A percentile compares a stretch with the other conserved stretches of the same genome.
phyloP scores from a whole-genome alignment of 1,140 invertebrate species.

The Bombus vancouverensis region DNA sequence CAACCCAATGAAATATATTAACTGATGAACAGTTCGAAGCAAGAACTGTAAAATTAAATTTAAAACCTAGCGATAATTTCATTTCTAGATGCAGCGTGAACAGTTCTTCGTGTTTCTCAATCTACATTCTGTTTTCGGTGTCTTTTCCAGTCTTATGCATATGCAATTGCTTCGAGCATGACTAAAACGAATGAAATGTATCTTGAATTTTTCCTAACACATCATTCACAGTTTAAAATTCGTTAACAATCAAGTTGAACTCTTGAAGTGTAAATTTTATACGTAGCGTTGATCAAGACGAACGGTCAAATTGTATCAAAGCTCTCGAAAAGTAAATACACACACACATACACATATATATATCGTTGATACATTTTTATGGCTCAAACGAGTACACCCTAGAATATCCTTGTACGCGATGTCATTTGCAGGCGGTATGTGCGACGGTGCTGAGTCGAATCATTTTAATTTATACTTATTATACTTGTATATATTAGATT shows the following conservation, averaged over 20 bases:
- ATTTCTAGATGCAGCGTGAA: conserved; percentile 1
- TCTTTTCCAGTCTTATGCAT: background rate
- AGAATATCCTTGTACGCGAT: conserved; percentile 17
- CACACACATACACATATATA: background rate
- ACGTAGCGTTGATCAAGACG: conserved; percentile 1
- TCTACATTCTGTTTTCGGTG: background rate
- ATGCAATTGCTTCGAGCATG: background rate
- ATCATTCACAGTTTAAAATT: background rate
- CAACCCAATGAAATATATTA: too few species aligned
- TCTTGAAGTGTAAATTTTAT: background rate
- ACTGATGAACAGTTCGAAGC: too few species aligned
- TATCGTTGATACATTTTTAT: background rate
- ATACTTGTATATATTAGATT: conserved; percentile 79
- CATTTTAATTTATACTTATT: conserved; percentile 78
- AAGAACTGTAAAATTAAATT: background rate
- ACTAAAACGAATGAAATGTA: background rate
- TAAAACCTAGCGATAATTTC: background rate
- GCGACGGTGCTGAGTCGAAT: conserved; percentile 76
- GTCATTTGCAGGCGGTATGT: conserved; percentile 67
- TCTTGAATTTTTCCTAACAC: background rate
- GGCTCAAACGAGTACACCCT: conserved; percentile 9
- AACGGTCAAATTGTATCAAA: background rate
- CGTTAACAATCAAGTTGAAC: background rate
- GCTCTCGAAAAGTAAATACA: background rate
- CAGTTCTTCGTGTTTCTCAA: conserved; percentile 6